Evolutionary conservation across 2,113 vertebrate genomes (phyloP).

Genomic region (Chloropsis hardwickii): DNA sequence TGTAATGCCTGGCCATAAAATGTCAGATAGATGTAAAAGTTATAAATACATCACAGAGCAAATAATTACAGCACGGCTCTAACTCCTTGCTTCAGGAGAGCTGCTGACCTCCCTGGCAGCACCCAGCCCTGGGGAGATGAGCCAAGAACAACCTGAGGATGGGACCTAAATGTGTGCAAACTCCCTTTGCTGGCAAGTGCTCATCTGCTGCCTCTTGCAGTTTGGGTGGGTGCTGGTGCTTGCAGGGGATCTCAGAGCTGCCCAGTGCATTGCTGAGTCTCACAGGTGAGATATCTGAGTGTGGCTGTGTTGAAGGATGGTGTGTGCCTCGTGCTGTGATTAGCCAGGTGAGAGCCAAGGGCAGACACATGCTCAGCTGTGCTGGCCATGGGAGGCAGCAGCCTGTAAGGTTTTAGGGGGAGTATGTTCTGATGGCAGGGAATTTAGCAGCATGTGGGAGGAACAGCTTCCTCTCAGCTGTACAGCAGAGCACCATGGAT

Average conservation of each 20-base stretch:
- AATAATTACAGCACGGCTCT: not conserved
- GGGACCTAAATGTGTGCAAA: not conserved
- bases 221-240: not conserved
- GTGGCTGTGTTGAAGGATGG: not conserved
- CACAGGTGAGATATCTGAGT: not conserved
- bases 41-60: conserved; percentile 27
- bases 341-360: not conserved
- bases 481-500: not conserved
- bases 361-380: not conserved
- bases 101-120: not conserved
- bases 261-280: not conserved
- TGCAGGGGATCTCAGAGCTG: not conserved
- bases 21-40: conserved; percentile 38
- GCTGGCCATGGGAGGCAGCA: not conserved
- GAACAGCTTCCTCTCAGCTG: not conserved
- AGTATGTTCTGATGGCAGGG: not conserved
- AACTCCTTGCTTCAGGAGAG: not conserved
- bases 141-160: not conserved
- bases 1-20: conserved; percentile 9
- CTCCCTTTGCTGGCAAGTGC: not conserved
- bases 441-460: not conserved
- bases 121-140: not conserved
- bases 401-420: not conserved
- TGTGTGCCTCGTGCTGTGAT: not conserved
- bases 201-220: not conserved